Conservation (phyloP, 2,797 vertebrate species). For the Mico argentatus region DNA sequence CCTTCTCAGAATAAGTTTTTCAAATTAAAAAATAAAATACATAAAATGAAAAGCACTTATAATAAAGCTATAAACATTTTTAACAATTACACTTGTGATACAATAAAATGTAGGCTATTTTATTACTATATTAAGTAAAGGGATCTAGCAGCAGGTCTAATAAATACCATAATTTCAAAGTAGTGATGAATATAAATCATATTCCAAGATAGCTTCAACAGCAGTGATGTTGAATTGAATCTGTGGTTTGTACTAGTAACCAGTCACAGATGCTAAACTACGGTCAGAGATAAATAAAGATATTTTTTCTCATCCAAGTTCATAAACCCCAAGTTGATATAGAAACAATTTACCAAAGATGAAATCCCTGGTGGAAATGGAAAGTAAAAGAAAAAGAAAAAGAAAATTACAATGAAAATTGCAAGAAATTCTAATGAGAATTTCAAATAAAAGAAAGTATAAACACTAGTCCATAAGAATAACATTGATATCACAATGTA, state of each 20-base stretch:
- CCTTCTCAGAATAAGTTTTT: background rate
- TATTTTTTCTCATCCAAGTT: background rate
- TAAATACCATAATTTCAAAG: background rate
- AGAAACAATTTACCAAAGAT: background rate
- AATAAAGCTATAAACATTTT: background rate
- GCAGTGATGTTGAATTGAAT: background rate
- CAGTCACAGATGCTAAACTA: background rate
- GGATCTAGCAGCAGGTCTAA: too few relatives aligned
- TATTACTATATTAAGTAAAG: background rate
- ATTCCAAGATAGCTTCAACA: background rate
- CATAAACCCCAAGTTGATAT: background rate
- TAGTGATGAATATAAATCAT: background rate
- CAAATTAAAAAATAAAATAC: background rate
- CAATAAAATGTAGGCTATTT: background rate
- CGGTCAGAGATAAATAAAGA: background rate
- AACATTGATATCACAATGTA: background rate
- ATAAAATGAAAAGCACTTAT: background rate
- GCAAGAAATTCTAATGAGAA: background rate
- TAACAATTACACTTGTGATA: background rate
- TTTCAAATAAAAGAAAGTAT: background rate
- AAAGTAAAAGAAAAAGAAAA: background rate
- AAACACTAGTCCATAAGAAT: background rate
- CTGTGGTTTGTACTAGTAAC: background rate
- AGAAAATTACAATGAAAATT: background rate
- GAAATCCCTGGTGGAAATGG: background rate